phyloP scores from a whole-genome alignment of 1,140 invertebrate genomes.

The Euura saliciscinereae region DNA sequence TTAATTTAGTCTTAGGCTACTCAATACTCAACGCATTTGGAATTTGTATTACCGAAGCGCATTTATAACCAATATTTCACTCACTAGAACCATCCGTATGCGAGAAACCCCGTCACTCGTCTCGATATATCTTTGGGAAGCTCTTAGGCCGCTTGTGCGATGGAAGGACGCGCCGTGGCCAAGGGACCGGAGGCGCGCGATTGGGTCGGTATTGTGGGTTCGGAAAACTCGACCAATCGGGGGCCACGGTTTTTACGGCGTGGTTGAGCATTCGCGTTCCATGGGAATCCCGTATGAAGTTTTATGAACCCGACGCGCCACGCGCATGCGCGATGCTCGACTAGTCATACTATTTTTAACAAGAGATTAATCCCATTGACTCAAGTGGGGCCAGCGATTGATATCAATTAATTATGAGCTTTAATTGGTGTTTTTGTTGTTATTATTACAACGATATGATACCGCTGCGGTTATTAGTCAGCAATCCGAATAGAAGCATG shows the following conservation, averaged over 20 bases:
- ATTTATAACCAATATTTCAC: not conserved
- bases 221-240: not conserved
- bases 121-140: not conserved
- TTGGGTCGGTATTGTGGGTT: not conserved
- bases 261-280: not conserved
- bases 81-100: not conserved
- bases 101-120: not conserved
- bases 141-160: not conserved
- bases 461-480: no score
- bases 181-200: not conserved
- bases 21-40: no score
- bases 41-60: not conserved
- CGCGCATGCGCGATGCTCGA: not conserved
- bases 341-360: not conserved
- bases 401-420: not conserved
- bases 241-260: not conserved
- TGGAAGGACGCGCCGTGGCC: not conserved
- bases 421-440: no score
- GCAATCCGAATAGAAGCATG: no score
- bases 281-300: not conserved
- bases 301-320: not conserved
- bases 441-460: no score
- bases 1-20: no score
- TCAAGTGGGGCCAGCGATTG: not conserved
- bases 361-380: not conserved